Base-by-base conservation (phyloP, 2,888 invertebrate species). In the Eueremaeus valkanovi region DNA sequence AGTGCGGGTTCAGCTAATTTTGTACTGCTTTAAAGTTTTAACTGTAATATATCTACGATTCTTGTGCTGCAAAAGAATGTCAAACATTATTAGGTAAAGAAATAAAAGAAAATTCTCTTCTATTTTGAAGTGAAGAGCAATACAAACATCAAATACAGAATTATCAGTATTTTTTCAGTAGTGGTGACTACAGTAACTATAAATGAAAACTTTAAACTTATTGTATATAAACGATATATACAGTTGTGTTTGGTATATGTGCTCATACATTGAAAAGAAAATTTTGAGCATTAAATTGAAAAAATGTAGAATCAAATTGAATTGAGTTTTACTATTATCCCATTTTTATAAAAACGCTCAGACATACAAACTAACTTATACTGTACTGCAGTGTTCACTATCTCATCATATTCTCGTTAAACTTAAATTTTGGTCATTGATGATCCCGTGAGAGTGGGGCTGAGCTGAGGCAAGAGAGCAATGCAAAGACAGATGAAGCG, bases 121-220 rank as follows among this genome's bases (percentile, higher is more conserved):
- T 61, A 21, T 51, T 51, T 51, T 61, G 13, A 61, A 61, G 61
- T 61, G 31, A 61, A 61, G 61, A 61, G 61, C 61, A 61, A 31
- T 61, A 61, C 61, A 61, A 61, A 61, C 61, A 61, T 13, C 8
- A 18, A 27, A 61, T 61, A 61, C 8, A 31, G 61, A 61, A 61
- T 61, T 61, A 61, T 61, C 61, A 29, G 27, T 61, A 61, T 61
- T 61, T 61, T 61, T 61, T 61, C 61, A n/a, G n/a, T n/a, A 61
- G 61, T 29, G 61, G 31, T 18, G 18, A 61, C 61, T 61, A 61
- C n/a, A 27, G 9, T 61, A 29, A 61, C 31, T 61, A 61, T 61
- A 61, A 61, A 61, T 55, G 55, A 55, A 55, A 55, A 55, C 55
- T 55, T 55, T 55, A 55, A 55, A 45, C 18, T 24, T 55, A n/a